These are phyloP conservation scores for Oxyura jamaicensis DNA, from an alignment of 2,113 vertebrate genomes.

Conservation along the genomic window DNA sequence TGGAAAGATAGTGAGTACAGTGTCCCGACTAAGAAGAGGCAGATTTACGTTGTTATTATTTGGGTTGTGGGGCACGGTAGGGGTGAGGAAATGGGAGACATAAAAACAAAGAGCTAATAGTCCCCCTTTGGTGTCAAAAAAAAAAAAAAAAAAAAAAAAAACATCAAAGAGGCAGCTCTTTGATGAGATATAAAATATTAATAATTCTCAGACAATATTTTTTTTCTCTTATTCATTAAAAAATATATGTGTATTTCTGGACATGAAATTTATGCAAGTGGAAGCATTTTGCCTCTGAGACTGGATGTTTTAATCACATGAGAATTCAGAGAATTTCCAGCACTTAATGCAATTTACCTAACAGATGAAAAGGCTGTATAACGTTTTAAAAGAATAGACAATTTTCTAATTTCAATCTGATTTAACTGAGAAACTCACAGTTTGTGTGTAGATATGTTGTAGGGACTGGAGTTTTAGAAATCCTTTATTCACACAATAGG, in stretches of 20 bases:
- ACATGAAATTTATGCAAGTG: constrained; percentile 13
- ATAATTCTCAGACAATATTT: background rate
- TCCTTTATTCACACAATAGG: background rate
- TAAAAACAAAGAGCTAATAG: constrained; percentile 53
- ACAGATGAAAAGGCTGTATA: background rate
- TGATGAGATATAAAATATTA: background rate
- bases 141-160: constrained; percentile 26
- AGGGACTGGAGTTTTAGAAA: background rate
- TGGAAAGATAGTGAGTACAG: constrained; percentile 37
- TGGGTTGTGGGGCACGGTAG: constrained; percentile 35
- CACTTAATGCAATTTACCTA: background rate
- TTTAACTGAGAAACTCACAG: background rate
- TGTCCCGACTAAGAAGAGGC: constrained; percentile 7
- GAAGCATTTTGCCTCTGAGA: background rate
- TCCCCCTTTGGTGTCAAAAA: constrained; percentile 14
- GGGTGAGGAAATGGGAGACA: constrained; percentile 11
- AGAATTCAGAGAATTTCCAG: background rate
- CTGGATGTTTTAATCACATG: background rate
- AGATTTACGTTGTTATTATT: constrained; percentile 52
- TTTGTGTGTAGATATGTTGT: background rate
- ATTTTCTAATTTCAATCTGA: background rate
- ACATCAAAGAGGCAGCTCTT: constrained; percentile 7
- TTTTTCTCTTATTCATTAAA: background rate
- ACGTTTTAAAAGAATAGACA: background rate
- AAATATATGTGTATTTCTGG: constrained; percentile 14